Percentiles rank a stretch among this genome's conserved stretches.
These are phyloP conservation scores for Leptocoma aspasia DNA, from an alignment of 2,113 vertebrate genomes.

Conservation along the genomic window DNA sequence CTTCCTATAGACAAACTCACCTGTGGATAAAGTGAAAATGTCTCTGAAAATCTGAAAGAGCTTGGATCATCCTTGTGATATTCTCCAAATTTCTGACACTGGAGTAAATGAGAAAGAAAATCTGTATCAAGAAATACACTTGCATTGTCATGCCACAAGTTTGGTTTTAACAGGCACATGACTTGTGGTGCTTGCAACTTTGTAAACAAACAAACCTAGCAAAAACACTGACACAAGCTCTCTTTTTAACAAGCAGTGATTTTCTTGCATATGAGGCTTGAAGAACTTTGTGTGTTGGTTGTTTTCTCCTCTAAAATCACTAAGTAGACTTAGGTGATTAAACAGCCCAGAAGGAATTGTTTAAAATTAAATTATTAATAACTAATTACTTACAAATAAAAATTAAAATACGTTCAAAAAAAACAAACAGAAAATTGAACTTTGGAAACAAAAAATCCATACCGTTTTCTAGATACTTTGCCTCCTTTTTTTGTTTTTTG, in stretches of 20 bases:
- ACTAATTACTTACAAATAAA: neutral
- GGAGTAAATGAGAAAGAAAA: constrained; percentile 40
- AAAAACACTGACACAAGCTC: neutral
- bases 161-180: neutral
- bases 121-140: neutral
- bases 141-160: neutral
- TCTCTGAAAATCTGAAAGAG: constrained; percentile 98
- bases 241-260: neutral
- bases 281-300: neutral
- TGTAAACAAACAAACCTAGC: neutral
- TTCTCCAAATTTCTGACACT: constrained; percentile 99
- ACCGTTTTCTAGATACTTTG: neutral
- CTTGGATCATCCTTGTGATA: constrained; percentile 97
- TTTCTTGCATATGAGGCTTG: neutral
- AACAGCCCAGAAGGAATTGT: neutral
- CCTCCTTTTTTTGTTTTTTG: no score
- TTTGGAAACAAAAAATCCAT: neutral
- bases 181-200: neutral
- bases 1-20: constrained; percentile 64
- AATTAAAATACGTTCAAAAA: neutral
- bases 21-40: constrained; percentile 97
- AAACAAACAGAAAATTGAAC: neutral
- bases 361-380: neutral
- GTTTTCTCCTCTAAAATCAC: neutral
- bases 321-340: neutral